These are phyloP conservation scores for Actinia equina DNA, from an alignment of 64 coral and sea anemone genomes.

Conservation along the genomic window DNA sequence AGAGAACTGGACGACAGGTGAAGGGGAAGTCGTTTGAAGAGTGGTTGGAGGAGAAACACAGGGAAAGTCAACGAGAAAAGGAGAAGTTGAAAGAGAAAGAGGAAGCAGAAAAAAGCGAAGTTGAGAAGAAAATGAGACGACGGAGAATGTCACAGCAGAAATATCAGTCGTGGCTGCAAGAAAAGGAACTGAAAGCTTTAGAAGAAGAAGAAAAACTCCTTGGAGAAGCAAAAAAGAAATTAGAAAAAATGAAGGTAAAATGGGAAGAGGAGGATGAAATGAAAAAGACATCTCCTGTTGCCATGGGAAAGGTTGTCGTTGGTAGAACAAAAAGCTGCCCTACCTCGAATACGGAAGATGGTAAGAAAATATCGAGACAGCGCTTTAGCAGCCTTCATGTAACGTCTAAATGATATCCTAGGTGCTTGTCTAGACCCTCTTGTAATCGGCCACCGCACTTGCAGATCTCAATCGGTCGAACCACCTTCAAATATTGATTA, in stretches of 20 bases:
- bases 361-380: slow-evolving; percentile 18
- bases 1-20: slow-evolving; percentile 49
- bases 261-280: slow-evolving; percentile 83
- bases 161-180: slow-evolving; percentile 65
- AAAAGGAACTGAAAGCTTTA: slow-evolving; percentile 65
- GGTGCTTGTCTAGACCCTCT: background rate
- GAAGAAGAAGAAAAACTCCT: slow-evolving; percentile 67
- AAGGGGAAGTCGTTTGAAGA: slow-evolving; percentile 91
- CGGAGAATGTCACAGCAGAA: slow-evolving; percentile 67
- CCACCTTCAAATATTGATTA: background rate
- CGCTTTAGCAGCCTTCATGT: slow-evolving; percentile 39
- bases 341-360: background rate
- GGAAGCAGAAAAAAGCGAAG: slow-evolving; percentile 57
- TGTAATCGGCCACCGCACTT: background rate
- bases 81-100: slow-evolving; percentile 72
- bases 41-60: slow-evolving; percentile 80
- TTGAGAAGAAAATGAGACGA: slow-evolving; percentile 48
- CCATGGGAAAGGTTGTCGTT: slow-evolving; percentile 24
- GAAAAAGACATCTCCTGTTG: slow-evolving; percentile 35
- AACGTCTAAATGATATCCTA: background rate
- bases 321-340: slow-evolving; percentile 62
- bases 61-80: slow-evolving; percentile 66
- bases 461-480: too few species aligned
- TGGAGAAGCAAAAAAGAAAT: slow-evolving; percentile 54
- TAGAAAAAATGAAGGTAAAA: slow-evolving; percentile 66